Evolutionary conservation across 2,797 vertebrate species (phyloP).

Genomic region (Thalassophryne amazonica): DNA sequence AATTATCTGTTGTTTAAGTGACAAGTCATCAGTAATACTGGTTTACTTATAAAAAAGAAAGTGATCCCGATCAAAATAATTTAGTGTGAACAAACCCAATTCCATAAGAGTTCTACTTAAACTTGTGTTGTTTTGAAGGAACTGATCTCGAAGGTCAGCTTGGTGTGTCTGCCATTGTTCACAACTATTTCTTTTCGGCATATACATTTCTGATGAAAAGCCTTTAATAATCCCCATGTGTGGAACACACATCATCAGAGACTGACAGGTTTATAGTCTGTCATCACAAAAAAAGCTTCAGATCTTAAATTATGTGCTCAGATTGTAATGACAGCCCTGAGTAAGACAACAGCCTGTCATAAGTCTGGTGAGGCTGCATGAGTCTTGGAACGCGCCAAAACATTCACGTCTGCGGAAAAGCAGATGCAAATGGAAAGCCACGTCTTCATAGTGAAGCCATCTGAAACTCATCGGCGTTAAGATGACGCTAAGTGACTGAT

Average conservation of each 20-base stretch:
- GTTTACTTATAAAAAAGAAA: no score
- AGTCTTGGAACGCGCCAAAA: conserved; percentile 33
- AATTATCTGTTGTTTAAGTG: no score
- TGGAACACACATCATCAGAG: conserved; percentile 14
- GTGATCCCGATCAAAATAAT: no score
- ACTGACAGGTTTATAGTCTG: conserved; percentile 25
- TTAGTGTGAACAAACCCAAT: no score
- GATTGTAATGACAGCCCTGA: conserved; percentile 45
- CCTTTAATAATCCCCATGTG: conserved; percentile 6
- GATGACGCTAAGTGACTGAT: conserved; percentile 25
- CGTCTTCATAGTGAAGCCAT: conserved; percentile 39
- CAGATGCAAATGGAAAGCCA: conserved; percentile 42
- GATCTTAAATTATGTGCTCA: conserved; percentile 16
- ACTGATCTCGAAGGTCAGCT: no score
- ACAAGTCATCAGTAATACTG: no score
- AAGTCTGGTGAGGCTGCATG: conserved; percentile 7
- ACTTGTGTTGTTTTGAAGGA: no score
- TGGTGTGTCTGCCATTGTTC: no score
- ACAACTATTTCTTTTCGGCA: background rate
- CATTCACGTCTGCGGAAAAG: conserved; percentile 22
- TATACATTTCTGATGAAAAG: conserved; percentile 6
- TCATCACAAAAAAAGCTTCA: conserved; percentile 34
- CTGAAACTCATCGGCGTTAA: conserved; percentile 41
- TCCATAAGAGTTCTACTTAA: no score
- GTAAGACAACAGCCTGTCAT: conserved; percentile 41